Percentiles rank a stretch among this genome's conserved stretches.
phyloP scores from a whole-genome alignment of 2,113 vertebrate species.

The Podarcis muralis region DNA sequence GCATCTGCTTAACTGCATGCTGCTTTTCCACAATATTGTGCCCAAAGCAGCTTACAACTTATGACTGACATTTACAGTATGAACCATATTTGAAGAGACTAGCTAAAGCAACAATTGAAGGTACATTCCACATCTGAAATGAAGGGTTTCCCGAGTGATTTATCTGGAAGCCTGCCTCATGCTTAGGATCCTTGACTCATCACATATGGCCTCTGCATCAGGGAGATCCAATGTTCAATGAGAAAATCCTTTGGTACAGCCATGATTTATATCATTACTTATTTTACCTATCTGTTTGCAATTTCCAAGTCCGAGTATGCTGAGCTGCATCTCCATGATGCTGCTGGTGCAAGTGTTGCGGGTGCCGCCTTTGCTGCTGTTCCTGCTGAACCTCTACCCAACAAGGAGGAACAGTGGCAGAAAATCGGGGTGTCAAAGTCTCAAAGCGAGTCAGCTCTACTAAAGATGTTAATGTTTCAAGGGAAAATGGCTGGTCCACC shows the following conservation, averaged over 20 bases:
- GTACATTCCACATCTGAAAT: neutral
- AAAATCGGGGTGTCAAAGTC: conserved; percentile 95
- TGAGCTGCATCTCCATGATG: conserved; percentile 98
- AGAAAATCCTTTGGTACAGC: neutral
- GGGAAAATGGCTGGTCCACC: conserved; percentile 90
- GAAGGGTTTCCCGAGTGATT: neutral
- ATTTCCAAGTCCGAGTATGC: conserved; percentile 97
- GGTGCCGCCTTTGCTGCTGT: conserved; percentile 95
- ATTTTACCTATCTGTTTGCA: conserved; percentile 90
- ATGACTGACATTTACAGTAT: neutral
- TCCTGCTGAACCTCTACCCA: conserved; percentile 99
- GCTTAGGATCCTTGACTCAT: neutral
- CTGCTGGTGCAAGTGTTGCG: conserved; percentile 96
- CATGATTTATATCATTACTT: no score
- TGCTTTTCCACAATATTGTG: no score
- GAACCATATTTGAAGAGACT: neutral
- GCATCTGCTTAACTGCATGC: no score
- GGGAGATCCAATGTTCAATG: neutral
- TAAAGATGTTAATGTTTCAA: conserved; percentile 90
- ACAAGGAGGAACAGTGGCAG: conserved; percentile 95
- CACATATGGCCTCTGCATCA: neutral
- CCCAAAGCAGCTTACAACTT: neutral
- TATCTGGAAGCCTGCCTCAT: neutral
- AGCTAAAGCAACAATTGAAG: neutral
- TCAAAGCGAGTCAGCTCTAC: conserved; percentile 98